Conservation (phyloP, 2,888 invertebrate species). For the Meganola albula region DNA sequence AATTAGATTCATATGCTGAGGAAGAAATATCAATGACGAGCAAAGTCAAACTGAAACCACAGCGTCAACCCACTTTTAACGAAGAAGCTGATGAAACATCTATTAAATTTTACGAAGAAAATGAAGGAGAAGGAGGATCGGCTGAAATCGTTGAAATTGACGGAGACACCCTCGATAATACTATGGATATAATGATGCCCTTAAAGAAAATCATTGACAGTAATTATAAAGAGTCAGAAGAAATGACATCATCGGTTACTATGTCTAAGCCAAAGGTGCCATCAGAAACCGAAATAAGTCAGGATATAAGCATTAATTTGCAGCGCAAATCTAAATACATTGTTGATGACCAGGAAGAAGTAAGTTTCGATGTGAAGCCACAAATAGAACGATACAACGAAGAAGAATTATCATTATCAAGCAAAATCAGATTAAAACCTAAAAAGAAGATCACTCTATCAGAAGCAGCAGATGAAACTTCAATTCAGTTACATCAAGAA, state of each 20-base stretch:
- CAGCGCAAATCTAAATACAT: slow-evolving; percentile 82
- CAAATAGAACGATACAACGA: slow-evolving; percentile 74
- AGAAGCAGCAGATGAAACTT: slow-evolving; percentile 83
- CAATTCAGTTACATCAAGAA: slow-evolving; percentile 81
- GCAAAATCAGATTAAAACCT: slow-evolving; percentile 82
- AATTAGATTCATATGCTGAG: slow-evolving; percentile 89
- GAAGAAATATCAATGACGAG: slow-evolving; percentile 92
- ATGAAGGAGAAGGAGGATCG: slow-evolving; percentile 49
- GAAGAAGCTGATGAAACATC: slow-evolving; percentile 88
- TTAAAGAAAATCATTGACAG: slow-evolving; percentile 59
- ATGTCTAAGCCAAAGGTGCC: slow-evolving; percentile 54
- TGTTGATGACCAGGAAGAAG: slow-evolving; percentile 82
- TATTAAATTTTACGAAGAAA: slow-evolving; percentile 79
- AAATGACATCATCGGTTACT: slow-evolving; percentile 56
- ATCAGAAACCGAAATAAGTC: slow-evolving; percentile 68
- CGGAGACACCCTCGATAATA: slow-evolving; percentile 60
- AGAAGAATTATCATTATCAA: slow-evolving; percentile 84
- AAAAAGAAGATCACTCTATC: slow-evolving; percentile 79
- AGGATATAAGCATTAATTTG: slow-evolving; percentile 82
- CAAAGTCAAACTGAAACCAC: slow-evolving; percentile 87
- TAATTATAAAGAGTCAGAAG: slow-evolving; percentile 51
- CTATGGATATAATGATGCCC: slow-evolving; percentile 52
- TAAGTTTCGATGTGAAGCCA: slow-evolving; percentile 62
- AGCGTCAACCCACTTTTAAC: slow-evolving; percentile 83
- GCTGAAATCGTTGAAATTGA: slow-evolving; percentile 69